Percentiles rank a stretch among this genome's conserved stretches.
Conservation (phyloP, 2,888 invertebrate species). For the Agonopterix alstromeriana region DNA sequence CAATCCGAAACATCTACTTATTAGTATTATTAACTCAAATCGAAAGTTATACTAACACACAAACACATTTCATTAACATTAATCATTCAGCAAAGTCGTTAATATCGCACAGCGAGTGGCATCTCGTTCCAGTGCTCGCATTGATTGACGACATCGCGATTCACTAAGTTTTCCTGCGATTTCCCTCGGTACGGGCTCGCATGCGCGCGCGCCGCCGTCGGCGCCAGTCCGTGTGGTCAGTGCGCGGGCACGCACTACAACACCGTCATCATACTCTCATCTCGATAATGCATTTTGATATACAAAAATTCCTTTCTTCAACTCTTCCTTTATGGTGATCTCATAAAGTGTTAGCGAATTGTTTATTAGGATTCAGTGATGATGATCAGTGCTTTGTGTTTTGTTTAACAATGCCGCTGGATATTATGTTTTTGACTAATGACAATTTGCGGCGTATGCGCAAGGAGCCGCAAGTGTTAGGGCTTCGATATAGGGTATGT, state of each 20-base stretch:
- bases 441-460: constrained; percentile 69
- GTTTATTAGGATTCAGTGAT: constrained; percentile 34
- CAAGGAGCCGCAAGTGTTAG: constrained; percentile 63
- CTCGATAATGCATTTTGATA: constrained; percentile 71
- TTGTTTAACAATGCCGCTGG: constrained; percentile 53
- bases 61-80: background rate
- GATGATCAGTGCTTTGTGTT: constrained; percentile 29
- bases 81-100: background rate
- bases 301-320: constrained; percentile 41
- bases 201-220: constrained; percentile 23
- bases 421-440: constrained; percentile 74
- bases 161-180: constrained; percentile 56
- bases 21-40: no score
- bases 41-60: no score
- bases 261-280: constrained; percentile 18
- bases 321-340: constrained; percentile 41
- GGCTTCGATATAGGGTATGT: constrained; percentile 69
- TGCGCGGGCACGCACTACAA: constrained; percentile 42
- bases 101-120: background rate
- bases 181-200: constrained; percentile 35
- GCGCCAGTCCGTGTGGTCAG: constrained; percentile 41
- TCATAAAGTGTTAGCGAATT: constrained; percentile 41
- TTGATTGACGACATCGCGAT: constrained; percentile 33
- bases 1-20: no score
- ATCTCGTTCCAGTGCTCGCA: constrained; percentile 38